Conservation (phyloP, 2,797 vertebrate species). For the Astyanax mexicanus region DNA sequence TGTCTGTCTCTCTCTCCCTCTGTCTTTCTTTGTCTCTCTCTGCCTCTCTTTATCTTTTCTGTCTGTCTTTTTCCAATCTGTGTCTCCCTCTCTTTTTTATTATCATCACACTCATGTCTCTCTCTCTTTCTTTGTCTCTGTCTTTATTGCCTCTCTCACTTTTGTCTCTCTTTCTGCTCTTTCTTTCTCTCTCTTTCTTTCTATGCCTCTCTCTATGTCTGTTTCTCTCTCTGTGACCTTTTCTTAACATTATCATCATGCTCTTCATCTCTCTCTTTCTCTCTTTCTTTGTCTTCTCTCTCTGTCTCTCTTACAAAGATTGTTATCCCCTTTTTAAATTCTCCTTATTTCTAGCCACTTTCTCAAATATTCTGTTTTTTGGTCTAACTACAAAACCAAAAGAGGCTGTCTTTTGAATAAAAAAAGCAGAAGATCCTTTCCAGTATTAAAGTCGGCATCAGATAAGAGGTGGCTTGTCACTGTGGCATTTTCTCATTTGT, state of each 20-base stretch:
- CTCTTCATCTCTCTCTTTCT: not conserved
- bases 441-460: not conserved
- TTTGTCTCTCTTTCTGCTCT: no score
- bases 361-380: not conserved
- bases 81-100: not conserved
- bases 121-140: no score
- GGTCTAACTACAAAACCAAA: not conserved
- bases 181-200: not conserved
- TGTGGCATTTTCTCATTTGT: constrained; percentile 7
- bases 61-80: no score
- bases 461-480: not conserved
- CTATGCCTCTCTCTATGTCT: constrained; percentile 17
- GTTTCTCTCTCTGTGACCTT: no score
- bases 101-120: constrained; percentile 12
- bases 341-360: not conserved
- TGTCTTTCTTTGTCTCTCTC: not conserved
- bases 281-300: constrained; percentile 18
- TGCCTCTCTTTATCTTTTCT: no score
- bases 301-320: constrained; percentile 7
- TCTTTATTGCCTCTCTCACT: no score
- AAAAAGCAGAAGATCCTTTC: not conserved
- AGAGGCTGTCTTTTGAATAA: not conserved
- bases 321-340: no score
- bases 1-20: no score
- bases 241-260: not conserved